Evolutionary conservation across 2,888 invertebrate species (phyloP).

Genomic region (Rhodophaea formosa): DNA sequence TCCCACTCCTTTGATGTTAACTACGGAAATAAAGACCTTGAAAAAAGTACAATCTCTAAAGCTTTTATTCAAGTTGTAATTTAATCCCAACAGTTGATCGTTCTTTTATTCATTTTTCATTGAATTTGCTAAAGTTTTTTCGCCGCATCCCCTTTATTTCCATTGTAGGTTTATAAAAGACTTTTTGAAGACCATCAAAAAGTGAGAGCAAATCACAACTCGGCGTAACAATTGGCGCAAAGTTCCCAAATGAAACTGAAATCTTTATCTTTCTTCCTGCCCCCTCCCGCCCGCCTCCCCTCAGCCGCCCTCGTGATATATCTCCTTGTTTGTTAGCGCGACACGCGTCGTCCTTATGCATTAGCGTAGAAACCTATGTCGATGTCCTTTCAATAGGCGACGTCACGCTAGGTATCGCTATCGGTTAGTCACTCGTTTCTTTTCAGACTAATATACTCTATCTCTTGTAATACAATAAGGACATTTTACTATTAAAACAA

Average conservation of each 20-base stretch:
- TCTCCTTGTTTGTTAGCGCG: slow-evolving; percentile 9
- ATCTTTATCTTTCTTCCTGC: slow-evolving; percentile 13
- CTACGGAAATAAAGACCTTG: no score
- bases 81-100: no score
- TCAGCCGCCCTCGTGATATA: not conserved
- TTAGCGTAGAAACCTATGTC: not conserved
- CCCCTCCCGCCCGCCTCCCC: not conserved
- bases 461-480: no score
- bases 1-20: no score
- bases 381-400: not conserved
- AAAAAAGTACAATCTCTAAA: no score
- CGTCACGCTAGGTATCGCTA: not conserved
- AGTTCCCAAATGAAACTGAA: slow-evolving; percentile 4
- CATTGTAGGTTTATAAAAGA: not conserved
- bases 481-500: no score
- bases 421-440: not conserved
- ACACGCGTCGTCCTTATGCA: slow-evolving; percentile 3
- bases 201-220: not conserved
- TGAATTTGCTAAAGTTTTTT: not conserved
- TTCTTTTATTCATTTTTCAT: not conserved
- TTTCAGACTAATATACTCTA: no score
- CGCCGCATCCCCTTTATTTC: not conserved
- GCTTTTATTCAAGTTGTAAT: no score
- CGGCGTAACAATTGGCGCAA: slow-evolving; percentile 5
- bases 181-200: slow-evolving; percentile 4